phyloP scores from a whole-genome alignment of 2,113 vertebrate genomes.

The Lycaon pictus region DNA sequence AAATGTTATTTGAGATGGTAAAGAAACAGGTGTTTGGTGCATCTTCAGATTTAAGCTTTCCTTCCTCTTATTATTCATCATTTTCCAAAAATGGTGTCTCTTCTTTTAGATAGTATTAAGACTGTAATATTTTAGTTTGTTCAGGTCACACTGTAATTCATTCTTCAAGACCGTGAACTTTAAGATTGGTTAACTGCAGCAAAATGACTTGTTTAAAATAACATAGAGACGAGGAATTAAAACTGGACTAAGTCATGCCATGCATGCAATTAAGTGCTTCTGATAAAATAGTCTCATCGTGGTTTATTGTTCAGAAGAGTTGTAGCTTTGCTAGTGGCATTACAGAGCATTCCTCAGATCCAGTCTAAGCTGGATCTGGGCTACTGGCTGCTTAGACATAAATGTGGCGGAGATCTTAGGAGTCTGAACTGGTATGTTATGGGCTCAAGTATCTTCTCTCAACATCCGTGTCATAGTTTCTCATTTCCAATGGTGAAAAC shows the following conservation, averaged over 20 bases:
- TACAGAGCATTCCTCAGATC: neutral
- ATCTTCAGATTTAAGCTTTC: neutral
- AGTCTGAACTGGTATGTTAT: neutral
- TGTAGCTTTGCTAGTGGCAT: neutral
- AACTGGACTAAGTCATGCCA: neutral
- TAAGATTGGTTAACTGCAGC: neutral
- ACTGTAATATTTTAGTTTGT: neutral
- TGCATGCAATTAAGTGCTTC: neutral
- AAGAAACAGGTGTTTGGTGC: neutral
- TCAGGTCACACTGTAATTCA: neutral
- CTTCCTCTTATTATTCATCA: neutral
- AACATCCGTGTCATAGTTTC: neutral
- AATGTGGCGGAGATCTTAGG: neutral
- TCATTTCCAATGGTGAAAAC: neutral
- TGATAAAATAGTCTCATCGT: neutral
- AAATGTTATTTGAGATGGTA: neutral
- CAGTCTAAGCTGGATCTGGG: neutral
- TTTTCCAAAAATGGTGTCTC: neutral
- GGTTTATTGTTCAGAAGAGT: neutral
- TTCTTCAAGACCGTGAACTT: neutral
- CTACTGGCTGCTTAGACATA: neutral
- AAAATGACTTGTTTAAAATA: slow-evolving; percentile 5
- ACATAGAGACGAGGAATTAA: neutral
- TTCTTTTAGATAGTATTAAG: neutral
- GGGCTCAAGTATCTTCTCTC: neutral